These are phyloP conservation scores for Odiellus spinosus DNA, from an alignment of 2,888 invertebrate species.

Conservation along the genomic window DNA sequence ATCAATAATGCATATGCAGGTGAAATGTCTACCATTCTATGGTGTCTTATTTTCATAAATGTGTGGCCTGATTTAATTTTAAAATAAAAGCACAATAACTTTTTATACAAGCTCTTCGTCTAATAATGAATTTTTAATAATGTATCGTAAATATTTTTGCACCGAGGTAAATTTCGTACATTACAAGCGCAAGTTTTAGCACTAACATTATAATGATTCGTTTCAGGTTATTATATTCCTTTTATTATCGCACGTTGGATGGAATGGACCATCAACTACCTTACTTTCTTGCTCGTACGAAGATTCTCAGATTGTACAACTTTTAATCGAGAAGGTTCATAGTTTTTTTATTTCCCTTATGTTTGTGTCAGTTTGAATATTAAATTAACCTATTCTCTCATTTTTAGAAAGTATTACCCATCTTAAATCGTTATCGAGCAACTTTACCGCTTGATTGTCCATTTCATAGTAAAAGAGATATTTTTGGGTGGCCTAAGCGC, in stretches of 20 bases:
- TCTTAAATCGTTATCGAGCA: slow-evolving; percentile 72
- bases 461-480: slow-evolving; percentile 69
- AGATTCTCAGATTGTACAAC: slow-evolving; percentile 70
- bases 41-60: too few species aligned
- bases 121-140: too few species aligned
- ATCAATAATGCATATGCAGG: too few species aligned
- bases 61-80: too few species aligned
- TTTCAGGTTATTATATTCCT: slow-evolving; percentile 13
- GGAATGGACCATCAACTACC: slow-evolving; percentile 13
- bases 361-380: slow-evolving; percentile 9
- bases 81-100: too few species aligned
- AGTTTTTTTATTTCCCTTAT: background rate
- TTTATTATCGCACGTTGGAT: slow-evolving; percentile 13
- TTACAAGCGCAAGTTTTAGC: too few species aligned
- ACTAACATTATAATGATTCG: too few species aligned
- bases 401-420: slow-evolving; percentile 64
- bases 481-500: slow-evolving; percentile 37
- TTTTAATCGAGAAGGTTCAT: slow-evolving; percentile 56
- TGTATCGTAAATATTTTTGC: too few species aligned
- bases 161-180: too few species aligned
- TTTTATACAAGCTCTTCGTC: too few species aligned
- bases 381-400: slow-evolving; percentile 4
- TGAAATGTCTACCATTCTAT: too few species aligned
- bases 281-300: slow-evolving; percentile 17
- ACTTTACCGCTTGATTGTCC: slow-evolving; percentile 75